Percentiles rank a stretch among this genome's conserved stretches.
Evolutionary conservation across 2,797 vertebrate species (phyloP).

Genomic region (Pachyuromys duprasi): DNA sequence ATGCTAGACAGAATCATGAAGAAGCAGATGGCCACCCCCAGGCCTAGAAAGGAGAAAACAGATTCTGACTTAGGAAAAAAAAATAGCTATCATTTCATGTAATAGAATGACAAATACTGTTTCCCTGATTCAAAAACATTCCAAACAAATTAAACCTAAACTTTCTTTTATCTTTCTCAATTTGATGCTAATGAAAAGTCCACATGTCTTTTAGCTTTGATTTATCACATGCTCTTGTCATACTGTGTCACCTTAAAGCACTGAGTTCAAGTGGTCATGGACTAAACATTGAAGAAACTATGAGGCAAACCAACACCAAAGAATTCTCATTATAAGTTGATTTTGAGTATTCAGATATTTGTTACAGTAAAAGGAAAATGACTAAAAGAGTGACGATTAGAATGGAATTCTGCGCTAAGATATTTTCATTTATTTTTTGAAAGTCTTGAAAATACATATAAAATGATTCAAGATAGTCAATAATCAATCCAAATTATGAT

Average conservation of each 20-base stretch:
- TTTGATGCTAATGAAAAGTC: background rate
- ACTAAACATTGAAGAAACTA: background rate
- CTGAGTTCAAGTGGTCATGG: background rate
- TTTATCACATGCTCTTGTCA: background rate
- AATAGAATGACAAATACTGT: constrained; percentile 30
- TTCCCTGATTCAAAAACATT: constrained; percentile 45
- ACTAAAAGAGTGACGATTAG: background rate
- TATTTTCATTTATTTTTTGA: background rate
- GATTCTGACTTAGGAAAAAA: constrained; percentile 63
- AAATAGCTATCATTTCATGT: constrained; percentile 62
- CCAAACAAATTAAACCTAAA: constrained; percentile 52
- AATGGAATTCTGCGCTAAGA: background rate
- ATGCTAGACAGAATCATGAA: constrained; percentile 64
- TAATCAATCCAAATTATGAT: background rate
- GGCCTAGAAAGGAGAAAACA: constrained; percentile 73
- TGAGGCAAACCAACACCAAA: background rate
- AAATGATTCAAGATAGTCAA: background rate
- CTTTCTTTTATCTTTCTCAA: constrained; percentile 48
- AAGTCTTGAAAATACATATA: background rate
- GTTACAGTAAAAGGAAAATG: background rate
- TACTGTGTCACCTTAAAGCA: background rate
- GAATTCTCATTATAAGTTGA: background rate
- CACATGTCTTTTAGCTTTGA: background rate
- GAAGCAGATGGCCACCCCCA: constrained; percentile 76
- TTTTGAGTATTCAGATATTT: background rate